Conservation (phyloP, 2,113 vertebrate genomes). For the Mungos mungo region DNA sequence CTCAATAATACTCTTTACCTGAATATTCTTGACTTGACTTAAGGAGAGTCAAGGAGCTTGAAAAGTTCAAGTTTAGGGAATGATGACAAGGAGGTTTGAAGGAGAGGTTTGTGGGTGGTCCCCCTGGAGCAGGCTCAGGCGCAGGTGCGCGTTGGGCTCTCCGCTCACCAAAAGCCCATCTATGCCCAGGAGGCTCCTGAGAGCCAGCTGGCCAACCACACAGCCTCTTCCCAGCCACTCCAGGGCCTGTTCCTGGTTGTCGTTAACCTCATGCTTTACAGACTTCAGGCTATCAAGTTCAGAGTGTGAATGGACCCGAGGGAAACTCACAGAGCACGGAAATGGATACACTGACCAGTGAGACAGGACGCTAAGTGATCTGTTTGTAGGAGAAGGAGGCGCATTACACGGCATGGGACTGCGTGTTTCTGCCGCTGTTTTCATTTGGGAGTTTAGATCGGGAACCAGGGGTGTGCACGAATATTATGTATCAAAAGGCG, state of each 20-base stretch:
- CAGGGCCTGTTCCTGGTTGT: background rate
- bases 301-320: background rate
- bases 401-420: fast-evolving
- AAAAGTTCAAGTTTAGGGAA: background rate
- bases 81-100: background rate
- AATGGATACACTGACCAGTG: background rate
- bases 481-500: no score
- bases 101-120: background rate
- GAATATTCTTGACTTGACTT: background rate
- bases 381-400: background rate
- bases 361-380: background rate
- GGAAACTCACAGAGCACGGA: background rate
- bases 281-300: background rate
- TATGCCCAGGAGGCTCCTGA: background rate
- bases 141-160: background rate
- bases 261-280: background rate
- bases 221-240: background rate
- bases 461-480: fast-evolving
- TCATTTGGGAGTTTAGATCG: background rate
- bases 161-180: background rate
- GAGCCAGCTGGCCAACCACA: background rate
- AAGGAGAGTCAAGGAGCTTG: background rate
- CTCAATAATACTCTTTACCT: background rate
- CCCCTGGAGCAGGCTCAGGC: background rate
- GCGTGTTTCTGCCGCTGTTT: background rate